These are phyloP conservation scores for Mus caroli DNA, from an alignment of 2,797 vertebrate genomes.

Conservation along the genomic window DNA sequence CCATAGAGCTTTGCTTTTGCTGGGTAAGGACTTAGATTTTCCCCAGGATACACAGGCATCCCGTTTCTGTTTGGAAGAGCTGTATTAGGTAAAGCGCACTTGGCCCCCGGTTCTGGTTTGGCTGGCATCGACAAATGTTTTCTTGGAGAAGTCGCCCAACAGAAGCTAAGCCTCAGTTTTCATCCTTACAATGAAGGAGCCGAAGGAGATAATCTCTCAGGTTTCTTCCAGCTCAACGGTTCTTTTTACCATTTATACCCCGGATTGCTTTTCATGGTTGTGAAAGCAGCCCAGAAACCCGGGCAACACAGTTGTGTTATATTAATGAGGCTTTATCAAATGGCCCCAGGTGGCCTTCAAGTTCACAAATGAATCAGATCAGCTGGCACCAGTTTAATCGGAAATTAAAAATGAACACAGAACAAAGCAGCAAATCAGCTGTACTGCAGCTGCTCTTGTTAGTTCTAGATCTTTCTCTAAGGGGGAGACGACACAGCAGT, in stretches of 20 bases:
- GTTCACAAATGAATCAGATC: conserved; percentile 59
- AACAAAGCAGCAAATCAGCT: conserved; percentile 48
- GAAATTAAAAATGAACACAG: conserved; percentile 66
- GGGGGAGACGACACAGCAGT: conserved; percentile 18
- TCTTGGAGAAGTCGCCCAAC: conserved; percentile 52
- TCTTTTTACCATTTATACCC: conserved; percentile 66
- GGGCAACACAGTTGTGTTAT: neutral
- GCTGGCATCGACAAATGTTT: conserved; percentile 43
- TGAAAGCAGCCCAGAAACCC: conserved; percentile 55
- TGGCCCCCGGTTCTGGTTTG: conserved; percentile 49
- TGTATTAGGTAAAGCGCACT: neutral
- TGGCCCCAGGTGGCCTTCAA: conserved; percentile 19
- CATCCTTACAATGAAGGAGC: conserved; percentile 66
- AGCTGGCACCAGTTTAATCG: conserved; percentile 67
- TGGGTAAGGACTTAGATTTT: neutral
- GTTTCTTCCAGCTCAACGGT: conserved; percentile 62
- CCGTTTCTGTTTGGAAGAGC: conserved; percentile 34
- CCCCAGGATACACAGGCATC: neutral
- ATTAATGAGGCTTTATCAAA: conserved; percentile 71
- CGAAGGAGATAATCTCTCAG: conserved; percentile 43
- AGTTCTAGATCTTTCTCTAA: conserved; percentile 53
- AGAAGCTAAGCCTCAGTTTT: conserved; percentile 67
- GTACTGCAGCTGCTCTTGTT: neutral
- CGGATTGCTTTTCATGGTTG: conserved; percentile 69
- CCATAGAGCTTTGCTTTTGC: neutral